Percentiles rank a stretch among this genome's conserved stretches.
Evolutionary conservation across 2,888 invertebrate species (phyloP).

Genomic region (Priocnemis perturbator): DNA sequence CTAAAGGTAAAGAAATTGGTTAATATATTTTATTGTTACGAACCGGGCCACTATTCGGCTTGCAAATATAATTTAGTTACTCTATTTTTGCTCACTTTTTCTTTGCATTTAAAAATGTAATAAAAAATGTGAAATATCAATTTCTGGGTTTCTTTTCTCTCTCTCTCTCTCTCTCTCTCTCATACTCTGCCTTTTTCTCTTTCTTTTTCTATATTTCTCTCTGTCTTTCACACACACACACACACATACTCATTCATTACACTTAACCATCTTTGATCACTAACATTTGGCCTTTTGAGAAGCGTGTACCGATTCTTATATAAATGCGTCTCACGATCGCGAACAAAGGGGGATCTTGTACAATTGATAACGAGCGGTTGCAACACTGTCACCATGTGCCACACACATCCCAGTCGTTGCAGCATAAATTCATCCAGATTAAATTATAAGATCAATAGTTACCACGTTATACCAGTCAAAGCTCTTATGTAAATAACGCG

Average conservation of each 20-base stretch:
- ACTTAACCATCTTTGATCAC: too few species aligned
- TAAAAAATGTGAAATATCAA: slow-evolving; percentile 48
- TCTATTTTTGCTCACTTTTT: slow-evolving; percentile 38
- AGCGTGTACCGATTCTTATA: too few species aligned
- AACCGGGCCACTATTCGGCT: slow-evolving; percentile 35
- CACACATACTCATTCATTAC: too few species aligned
- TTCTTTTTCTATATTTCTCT: too few species aligned
- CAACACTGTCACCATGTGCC: slow-evolving; percentile 30
- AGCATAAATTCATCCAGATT: neutral
- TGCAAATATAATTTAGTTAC: slow-evolving; percentile 43
- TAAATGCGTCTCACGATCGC: too few species aligned
- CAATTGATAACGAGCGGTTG: too few species aligned
- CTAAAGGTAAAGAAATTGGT: slow-evolving; percentile 43
- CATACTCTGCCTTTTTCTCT: slow-evolving; percentile 13
- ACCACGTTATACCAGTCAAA: slow-evolving; percentile 37
- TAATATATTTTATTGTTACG: slow-evolving; percentile 45
- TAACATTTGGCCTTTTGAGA: too few species aligned
- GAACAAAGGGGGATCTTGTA: too few species aligned
- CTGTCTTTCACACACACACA: too few species aligned
- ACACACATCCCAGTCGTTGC: slow-evolving; percentile 30
- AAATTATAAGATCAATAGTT: slow-evolving; percentile 28
- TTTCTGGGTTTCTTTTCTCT: slow-evolving; percentile 38
- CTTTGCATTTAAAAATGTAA: slow-evolving; percentile 42
- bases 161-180: slow-evolving; percentile 22
- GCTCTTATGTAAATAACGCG: slow-evolving; percentile 26